Evolutionary conservation across 2,797 vertebrate genomes (phyloP).

Genomic region (Phylloscopus collybita): DNA sequence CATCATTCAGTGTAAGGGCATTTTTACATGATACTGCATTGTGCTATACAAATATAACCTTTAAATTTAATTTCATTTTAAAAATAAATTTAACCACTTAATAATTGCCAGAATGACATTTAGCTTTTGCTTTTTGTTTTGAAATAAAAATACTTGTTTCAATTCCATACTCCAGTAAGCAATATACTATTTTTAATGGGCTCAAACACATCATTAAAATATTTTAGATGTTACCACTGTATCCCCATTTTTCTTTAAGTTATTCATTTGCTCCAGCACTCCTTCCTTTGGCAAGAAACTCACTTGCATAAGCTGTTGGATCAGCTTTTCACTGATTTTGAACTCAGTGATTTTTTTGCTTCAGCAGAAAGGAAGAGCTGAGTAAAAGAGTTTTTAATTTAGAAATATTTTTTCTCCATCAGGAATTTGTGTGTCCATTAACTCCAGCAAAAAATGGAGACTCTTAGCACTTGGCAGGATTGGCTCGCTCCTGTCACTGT

Average conservation of each 20-base stretch:
- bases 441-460: not conserved
- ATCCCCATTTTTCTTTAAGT: slow-evolving; percentile 13
- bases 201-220: not conserved
- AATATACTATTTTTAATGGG: not conserved
- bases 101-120: not conserved
- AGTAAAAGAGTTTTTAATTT: slow-evolving; percentile 5
- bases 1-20: not conserved
- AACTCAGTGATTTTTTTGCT: slow-evolving; percentile 17
- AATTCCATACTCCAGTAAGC: not conserved
- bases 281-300: slow-evolving; percentile 46
- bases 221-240: not conserved
- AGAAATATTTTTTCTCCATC: not conserved
- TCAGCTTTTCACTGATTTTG: slow-evolving; percentile 38
- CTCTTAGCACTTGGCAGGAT: not conserved
- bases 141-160: not conserved
- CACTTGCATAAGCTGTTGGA: slow-evolving; percentile 59
- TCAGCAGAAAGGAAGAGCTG: slow-evolving; percentile 8
- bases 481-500: not conserved
- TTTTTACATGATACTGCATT: not conserved
- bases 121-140: not conserved
- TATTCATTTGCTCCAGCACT: slow-evolving; percentile 38
- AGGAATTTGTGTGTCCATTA: not conserved
- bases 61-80: not conserved
- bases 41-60: not conserved
- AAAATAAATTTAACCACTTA: not conserved